A percentile compares a stretch with the other conserved stretches of the same genome.
phyloP scores from a whole-genome alignment of 2,113 vertebrate species.

The Callopanchax toddi region DNA sequence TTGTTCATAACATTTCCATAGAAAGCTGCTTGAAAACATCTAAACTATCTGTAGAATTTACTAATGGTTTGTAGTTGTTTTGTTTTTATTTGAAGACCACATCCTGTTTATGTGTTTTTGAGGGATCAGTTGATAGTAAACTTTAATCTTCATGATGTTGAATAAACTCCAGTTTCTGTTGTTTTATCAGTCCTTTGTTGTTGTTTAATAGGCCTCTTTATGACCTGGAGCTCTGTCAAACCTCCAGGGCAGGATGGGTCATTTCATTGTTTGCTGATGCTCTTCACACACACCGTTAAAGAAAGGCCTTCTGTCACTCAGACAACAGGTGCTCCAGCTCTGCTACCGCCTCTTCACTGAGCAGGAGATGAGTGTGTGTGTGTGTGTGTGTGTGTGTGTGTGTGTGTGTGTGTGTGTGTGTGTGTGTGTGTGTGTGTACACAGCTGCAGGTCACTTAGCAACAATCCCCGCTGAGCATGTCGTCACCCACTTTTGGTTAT shows the following conservation, averaged over 20 bases:
- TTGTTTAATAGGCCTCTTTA: conserved; percentile 14
- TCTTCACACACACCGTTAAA: conserved; percentile 25
- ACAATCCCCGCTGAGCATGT: conserved; percentile 42
- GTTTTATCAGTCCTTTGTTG: conserved; percentile 13
- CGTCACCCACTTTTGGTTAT: conserved; percentile 48
- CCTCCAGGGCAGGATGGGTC: conserved; percentile 9
- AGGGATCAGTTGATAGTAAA: neutral
- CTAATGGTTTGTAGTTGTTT: too few relatives aligned
- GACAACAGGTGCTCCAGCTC: conserved; percentile 70
- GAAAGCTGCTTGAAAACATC: too few relatives aligned
- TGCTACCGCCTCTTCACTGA: conserved; percentile 42
- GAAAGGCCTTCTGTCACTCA: conserved; percentile 55
- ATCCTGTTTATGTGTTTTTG: too few relatives aligned
- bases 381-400: neutral
- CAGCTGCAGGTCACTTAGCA: conserved; percentile 64
- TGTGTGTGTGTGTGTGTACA: neutral
- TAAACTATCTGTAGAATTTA: too few relatives aligned
- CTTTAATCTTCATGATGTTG: neutral
- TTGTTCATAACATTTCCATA: too few relatives aligned
- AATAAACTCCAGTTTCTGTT: neutral
- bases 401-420: neutral
- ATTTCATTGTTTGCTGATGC: conserved; percentile 34
- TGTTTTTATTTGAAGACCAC: too few relatives aligned
- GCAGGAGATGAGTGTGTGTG: conserved; percentile 7
- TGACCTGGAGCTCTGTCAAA: conserved; percentile 14